Percentiles rank a stretch among this genome's conserved stretches.
Conservation (phyloP, 2,888 invertebrate species). For the Leptarthrus brevirostris region DNA sequence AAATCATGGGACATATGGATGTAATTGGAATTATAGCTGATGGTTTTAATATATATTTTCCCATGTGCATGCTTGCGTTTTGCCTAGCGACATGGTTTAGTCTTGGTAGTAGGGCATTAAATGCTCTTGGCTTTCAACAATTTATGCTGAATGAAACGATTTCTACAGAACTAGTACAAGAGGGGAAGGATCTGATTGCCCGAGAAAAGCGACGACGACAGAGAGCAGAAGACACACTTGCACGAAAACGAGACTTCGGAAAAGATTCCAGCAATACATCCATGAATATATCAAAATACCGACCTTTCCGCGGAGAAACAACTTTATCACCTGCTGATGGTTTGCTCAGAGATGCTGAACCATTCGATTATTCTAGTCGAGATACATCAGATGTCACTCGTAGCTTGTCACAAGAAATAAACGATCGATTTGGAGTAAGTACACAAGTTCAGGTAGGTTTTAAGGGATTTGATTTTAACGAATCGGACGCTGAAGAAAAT, state of each 20-base stretch:
- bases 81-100: slow-evolving; percentile 95
- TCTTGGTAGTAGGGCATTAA: slow-evolving; percentile 89
- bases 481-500: slow-evolving; percentile 62
- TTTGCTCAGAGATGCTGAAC: slow-evolving; percentile 81
- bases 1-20: slow-evolving; percentile 99
- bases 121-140: slow-evolving; percentile 95
- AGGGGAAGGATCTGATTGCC: slow-evolving; percentile 91
- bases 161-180: slow-evolving; percentile 92
- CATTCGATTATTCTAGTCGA: slow-evolving; percentile 74
- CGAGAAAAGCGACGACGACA: slow-evolving; percentile 87
- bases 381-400: slow-evolving; percentile 64
- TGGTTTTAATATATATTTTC: slow-evolving; percentile 99
- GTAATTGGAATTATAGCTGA: slow-evolving; percentile 95
- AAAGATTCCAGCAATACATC: slow-evolving; percentile 60
- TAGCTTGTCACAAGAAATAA: slow-evolving; percentile 70
- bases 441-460: slow-evolving; percentile 69
- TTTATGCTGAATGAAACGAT: slow-evolving; percentile 95
- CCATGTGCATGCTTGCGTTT: slow-evolving; percentile 93
- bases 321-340: slow-evolving; percentile 68
- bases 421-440: slow-evolving; percentile 75
- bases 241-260: slow-evolving; percentile 70
- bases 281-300: slow-evolving; percentile 53
- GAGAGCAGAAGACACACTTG: slow-evolving; percentile 82
- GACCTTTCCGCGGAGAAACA: slow-evolving; percentile 49
- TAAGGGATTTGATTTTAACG: slow-evolving; percentile 62